Conservation (phyloP, 2,797 vertebrate genomes). For the Leptodactylus fallax region DNA sequence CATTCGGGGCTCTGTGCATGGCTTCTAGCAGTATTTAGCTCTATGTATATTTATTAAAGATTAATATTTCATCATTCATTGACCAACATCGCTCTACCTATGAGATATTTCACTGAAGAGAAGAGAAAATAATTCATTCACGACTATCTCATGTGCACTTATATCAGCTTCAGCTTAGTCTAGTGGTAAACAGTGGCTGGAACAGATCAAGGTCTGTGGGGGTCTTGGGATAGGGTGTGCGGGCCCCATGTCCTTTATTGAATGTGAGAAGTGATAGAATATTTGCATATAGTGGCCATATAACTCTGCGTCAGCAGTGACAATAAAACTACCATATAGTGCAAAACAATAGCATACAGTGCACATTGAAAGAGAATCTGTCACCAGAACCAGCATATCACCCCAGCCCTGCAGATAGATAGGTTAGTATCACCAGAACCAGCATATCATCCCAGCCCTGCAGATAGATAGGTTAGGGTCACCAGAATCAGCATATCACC, state of each 20-base stretch:
- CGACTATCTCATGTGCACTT: no score
- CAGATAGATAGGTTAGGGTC: no score
- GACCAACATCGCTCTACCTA: neutral
- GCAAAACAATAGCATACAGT: neutral
- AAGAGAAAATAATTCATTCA: neutral
- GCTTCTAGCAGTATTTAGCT: conserved; percentile 1
- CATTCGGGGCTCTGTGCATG: neutral
- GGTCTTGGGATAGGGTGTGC: neutral
- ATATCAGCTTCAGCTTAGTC: neutral
- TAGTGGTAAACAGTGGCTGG: neutral
- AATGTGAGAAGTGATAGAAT: no score
- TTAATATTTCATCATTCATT: conserved; percentile 31
- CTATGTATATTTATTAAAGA: conserved; percentile 37
- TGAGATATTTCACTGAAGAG: neutral
- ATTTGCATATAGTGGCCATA: no score
- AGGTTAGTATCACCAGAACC: no score
- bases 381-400: no score
- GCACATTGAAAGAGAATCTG: neutral
- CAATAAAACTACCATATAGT: neutral
- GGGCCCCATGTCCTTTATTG: no score
- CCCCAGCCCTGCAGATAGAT: no score
- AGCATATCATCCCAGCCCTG: no score
- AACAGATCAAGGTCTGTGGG: neutral
- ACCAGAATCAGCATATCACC: no score
- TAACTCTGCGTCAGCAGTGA: no score